A percentile compares a stretch with the other conserved stretches of the same genome.
These are phyloP conservation scores for Melangyna quadrimaculata DNA, from an alignment of 2,888 invertebrate species.

Conservation along the genomic window DNA sequence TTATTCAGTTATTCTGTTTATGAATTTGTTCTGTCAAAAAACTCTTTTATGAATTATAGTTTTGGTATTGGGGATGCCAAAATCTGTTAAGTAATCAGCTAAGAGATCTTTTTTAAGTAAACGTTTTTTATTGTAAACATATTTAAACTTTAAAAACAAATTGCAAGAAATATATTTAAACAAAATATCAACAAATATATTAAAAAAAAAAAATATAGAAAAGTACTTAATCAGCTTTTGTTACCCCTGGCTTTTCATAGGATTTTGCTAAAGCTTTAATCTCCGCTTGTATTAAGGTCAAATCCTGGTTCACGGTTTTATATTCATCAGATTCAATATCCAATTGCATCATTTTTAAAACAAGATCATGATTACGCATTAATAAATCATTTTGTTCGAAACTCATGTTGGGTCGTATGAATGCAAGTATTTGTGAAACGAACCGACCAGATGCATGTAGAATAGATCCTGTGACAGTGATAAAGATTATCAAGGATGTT, in stretches of 20 bases:
- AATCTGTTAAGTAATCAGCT: too few species aligned
- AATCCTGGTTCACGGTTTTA: slow-evolving; percentile 81
- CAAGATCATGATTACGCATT: slow-evolving; percentile 88
- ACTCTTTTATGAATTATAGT: too few species aligned
- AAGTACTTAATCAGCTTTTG: slow-evolving; percentile 76
- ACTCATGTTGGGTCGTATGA: slow-evolving; percentile 87
- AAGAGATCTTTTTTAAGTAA: too few species aligned
- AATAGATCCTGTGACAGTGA: slow-evolving; percentile 89
- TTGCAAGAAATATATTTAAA: slow-evolving; percentile 18
- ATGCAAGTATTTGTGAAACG: slow-evolving; percentile 90
- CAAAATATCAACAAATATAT: background rate
- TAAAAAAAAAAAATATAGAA: slow-evolving; percentile 16
- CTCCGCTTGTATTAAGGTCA: slow-evolving; percentile 74
- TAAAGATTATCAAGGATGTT: slow-evolving; percentile 89
- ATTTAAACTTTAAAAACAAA: slow-evolving; percentile 28
- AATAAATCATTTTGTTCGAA: slow-evolving; percentile 85
- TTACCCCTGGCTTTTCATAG: slow-evolving; percentile 77
- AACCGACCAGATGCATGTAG: slow-evolving; percentile 96
- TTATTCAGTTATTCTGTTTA: too few species aligned
- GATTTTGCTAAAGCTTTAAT: slow-evolving; percentile 76
- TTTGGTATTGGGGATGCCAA: too few species aligned
- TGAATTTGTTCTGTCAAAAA: too few species aligned
- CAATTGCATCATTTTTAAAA: slow-evolving; percentile 84
- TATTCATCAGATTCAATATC: slow-evolving; percentile 82
- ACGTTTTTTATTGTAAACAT: slow-evolving; percentile 47